Evolutionary conservation across 2,113 vertebrate species (phyloP), one percentile per base, ranked within the genome.

Genomic region (Apteryx mantelli): DNA sequence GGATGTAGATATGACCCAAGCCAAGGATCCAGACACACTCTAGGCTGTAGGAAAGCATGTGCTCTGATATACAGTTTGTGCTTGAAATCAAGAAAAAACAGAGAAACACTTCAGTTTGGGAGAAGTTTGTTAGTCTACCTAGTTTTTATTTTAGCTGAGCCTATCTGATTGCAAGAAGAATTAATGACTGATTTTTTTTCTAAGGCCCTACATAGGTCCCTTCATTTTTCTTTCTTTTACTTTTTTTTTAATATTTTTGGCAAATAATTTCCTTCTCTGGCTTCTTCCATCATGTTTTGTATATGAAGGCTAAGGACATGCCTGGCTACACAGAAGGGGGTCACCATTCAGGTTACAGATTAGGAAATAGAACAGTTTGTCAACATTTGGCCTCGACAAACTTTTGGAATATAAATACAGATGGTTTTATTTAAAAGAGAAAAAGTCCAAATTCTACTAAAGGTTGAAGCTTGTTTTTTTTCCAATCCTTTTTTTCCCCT

Each of bases 381-480:
- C 96, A 96, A 97, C 96, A 96, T 88, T 91, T 97, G 96, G 93
- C 92, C 82, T 65, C 14, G n/a, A 87, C 40, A 87, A 89, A 73
- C 52, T 92, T 94, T 69, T 34, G 63, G 93, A 95, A 82, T 91
- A 96, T 88, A 95, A 97, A 97, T 97, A 97, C 97, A 97, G 96
- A 96, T 97, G 97, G 88, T 97, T 95, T 89, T 94, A 70, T 95
- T 97, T 96, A 97, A 94, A 95, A 92, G 88, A 92, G 85, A 93
- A 94, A 92, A 95, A 65, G 78, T 91, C 61, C 90, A 92, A 92
- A 77, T 82, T 77, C 78, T 80, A 30, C 55, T 89, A 53, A 91
- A 93, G 58, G 70, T 80, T 96, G 74, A 93, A 90, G 60, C 56
- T 84, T 95, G 89, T 93, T 91, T 95, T 83, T 87, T 65, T 95